Evolutionary conservation across 2,113 vertebrate species (phyloP).

Genomic region (Microtus richardsoni): DNA sequence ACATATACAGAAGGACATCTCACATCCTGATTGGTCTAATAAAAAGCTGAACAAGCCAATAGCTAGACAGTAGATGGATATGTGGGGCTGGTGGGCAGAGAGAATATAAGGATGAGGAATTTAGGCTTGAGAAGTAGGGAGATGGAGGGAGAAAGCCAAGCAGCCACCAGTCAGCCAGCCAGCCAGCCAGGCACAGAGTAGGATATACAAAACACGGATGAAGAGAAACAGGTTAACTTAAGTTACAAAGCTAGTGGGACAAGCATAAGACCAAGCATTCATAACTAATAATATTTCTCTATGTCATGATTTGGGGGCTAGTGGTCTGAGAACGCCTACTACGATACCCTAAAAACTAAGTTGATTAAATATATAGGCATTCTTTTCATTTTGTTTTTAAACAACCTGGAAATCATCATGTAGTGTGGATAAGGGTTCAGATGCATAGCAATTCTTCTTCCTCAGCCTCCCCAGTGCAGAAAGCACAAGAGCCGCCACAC

Average conservation of each 20-base stretch:
- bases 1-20: too few species aligned
- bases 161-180: neutral
- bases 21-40: neutral
- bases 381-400: neutral
- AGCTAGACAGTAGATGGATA: neutral
- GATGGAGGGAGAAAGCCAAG: neutral
- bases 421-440: too few species aligned
- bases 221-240: neutral
- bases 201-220: neutral
- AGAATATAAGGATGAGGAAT: neutral
- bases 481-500: neutral
- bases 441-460: neutral
- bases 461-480: neutral
- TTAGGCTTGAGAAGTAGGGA: neutral
- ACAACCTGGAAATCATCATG: neutral
- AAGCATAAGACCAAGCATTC: neutral
- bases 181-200: neutral
- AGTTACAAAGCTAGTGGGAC: neutral
- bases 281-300: neutral
- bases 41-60: neutral
- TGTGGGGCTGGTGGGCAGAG: neutral
- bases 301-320: too few species aligned
- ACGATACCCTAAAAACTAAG: conserved; percentile 1
- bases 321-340: neutral
- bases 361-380: neutral